These are phyloP conservation scores for Progne subis DNA, from an alignment of 2,113 vertebrate genomes.

Conservation along the genomic window DNA sequence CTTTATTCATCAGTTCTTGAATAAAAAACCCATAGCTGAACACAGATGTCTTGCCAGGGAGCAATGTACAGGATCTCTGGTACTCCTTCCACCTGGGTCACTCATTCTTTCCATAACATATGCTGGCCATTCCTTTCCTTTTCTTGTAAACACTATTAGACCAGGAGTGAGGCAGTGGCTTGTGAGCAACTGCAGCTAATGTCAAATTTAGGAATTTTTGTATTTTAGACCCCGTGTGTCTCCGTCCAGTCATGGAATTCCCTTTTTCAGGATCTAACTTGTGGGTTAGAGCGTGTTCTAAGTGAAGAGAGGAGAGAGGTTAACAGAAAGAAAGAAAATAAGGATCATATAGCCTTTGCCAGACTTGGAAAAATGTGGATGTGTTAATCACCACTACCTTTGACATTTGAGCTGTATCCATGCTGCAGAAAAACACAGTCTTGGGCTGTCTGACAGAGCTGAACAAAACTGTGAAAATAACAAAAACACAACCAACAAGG, in stretches of 20 bases:
- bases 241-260: not conserved
- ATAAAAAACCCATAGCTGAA: conserved; percentile 24
- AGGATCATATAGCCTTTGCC: not conserved
- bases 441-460: not conserved
- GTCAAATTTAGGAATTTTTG: not conserved
- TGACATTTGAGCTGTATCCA: not conserved
- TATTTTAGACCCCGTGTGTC: not conserved
- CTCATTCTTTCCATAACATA: conserved; percentile 50
- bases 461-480: not conserved
- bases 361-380: not conserved
- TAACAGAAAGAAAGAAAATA: not conserved
- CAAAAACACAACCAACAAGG: not conserved
- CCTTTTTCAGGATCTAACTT: not conserved
- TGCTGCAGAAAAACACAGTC: not conserved
- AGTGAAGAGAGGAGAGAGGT: not conserved
- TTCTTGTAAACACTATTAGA: conserved; percentile 36
- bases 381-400: not conserved
- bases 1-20: not conserved
- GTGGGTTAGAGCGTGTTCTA: not conserved
- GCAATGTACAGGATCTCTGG: not conserved
- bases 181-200: not conserved
- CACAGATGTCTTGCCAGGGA: conserved; percentile 25
- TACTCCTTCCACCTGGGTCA: conserved; percentile 30
- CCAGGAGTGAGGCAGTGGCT: not conserved
- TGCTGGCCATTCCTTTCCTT: conserved; percentile 51